Base-by-base conservation (phyloP, 2,113 vertebrate species). In the Centropristis striata region DNA sequence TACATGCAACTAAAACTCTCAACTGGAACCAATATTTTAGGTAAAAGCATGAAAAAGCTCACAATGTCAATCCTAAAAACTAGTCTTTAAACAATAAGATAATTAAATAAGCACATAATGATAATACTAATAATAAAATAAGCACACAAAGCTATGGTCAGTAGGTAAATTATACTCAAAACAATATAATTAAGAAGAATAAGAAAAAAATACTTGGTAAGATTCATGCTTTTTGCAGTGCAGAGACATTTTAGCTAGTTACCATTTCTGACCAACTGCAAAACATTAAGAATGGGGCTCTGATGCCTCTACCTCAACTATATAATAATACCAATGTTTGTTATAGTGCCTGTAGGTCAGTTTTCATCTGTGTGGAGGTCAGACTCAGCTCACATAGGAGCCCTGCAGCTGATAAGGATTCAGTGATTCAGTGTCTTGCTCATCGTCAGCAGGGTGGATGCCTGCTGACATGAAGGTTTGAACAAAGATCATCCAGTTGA, bases 351-450 rank as follows among this genome's bases (percentile, higher is more conserved):
- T 76, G 55, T 67, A 75, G 75, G 83, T 75, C 78, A 50, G 60
- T 15, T 76, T 51, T 18, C 36, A 68, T 85, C 51, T 78, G 47
- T 49, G 23, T 81, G 70, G 91, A 91, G 83, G 90, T 89, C 81
- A 78, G 44, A 28, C 42, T 72, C 54, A 3, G 77, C 72, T 80
- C 58, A 65, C 69, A 67, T 49, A n/a, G 54, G 36, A 55, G 72
- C 81, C 88, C 81, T 50, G 70, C 84, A 78, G 85, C 78, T 68
- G 70, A 71, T 70, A 55, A 71, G 75, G 72, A 71, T 60, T 80
- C 72, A 64, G 74, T 90, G 90, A 89, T 77, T 91, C 88, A 89
- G 25, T 44, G 77, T 83, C 72, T 83, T 85, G 71, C 71, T 92
- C 81, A 84, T 68, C 15, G 68, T 86, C 80, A 80, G 80, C 78